These are phyloP conservation scores for cat (Felis catus) DNA, from an alignment of 2,113 vertebrate genomes.

Conservation along the genomic window F.catus_Fca126_mat1.0 CM031413.1:65542501-65543000, in stretches of 20 bases:
- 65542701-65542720: accelerated
- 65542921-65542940: background rate
- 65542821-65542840: background rate
- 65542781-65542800: background rate
- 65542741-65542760: background rate
- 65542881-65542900: background rate
- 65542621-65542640: background rate
- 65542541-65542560: no score
- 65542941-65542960: background rate
- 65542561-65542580: background rate
- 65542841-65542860: accelerated
- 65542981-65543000: no score
- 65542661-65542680: background rate
- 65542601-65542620: background rate
- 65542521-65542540: background rate
- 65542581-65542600: background rate
- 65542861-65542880: background rate
- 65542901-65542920: background rate
- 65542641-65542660: background rate
- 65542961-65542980: background rate
- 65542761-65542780: no score
- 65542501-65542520: background rate
- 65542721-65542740: no score
- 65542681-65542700: background rate
- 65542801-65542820: background rate